Evolutionary conservation across 2,888 invertebrate species (phyloP).

Genomic region (Rotaria sp.): DNA sequence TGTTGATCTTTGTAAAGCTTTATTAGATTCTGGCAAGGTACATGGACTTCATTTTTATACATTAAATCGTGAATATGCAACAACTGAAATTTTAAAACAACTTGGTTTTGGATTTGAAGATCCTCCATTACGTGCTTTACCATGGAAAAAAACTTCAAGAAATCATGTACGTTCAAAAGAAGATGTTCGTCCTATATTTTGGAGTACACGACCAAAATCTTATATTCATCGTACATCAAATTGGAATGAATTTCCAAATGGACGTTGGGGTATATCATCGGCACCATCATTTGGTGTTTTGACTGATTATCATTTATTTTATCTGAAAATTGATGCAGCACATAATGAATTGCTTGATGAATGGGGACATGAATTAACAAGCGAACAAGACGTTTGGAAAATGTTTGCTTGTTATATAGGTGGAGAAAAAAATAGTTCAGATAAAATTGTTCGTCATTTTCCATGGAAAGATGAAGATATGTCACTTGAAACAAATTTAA

Average conservation of each 20-base stretch:
- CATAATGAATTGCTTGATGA: slow-evolving; percentile 43
- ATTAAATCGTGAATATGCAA: slow-evolving; percentile 58
- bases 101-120: slow-evolving; percentile 59
- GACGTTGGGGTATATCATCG: slow-evolving; percentile 61
- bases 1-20: slow-evolving; percentile 58
- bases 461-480: slow-evolving; percentile 61
- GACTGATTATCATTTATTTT: slow-evolving; percentile 61
- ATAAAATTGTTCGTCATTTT: slow-evolving; percentile 46
- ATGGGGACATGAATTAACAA: slow-evolving; percentile 32
- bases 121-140: slow-evolving; percentile 56
- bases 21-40: slow-evolving; percentile 57
- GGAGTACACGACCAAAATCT: slow-evolving; percentile 59
- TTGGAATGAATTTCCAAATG: slow-evolving; percentile 63
- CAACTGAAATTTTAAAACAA: slow-evolving; percentile 53
- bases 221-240: slow-evolving; percentile 59
- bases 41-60: slow-evolving; percentile 62
- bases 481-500: slow-evolving; percentile 57
- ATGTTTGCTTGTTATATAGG: slow-evolving; percentile 59
- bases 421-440: slow-evolving; percentile 51
- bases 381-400: slow-evolving; percentile 59
- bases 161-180: slow-evolving; percentile 57
- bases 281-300: slow-evolving; percentile 61
- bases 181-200: slow-evolving; percentile 62
- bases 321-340: slow-evolving; percentile 52
- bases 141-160: slow-evolving; percentile 58